Evolutionary conservation across 2,113 vertebrate genomes (phyloP).

Genomic region (Neoarius graeffei): DNA sequence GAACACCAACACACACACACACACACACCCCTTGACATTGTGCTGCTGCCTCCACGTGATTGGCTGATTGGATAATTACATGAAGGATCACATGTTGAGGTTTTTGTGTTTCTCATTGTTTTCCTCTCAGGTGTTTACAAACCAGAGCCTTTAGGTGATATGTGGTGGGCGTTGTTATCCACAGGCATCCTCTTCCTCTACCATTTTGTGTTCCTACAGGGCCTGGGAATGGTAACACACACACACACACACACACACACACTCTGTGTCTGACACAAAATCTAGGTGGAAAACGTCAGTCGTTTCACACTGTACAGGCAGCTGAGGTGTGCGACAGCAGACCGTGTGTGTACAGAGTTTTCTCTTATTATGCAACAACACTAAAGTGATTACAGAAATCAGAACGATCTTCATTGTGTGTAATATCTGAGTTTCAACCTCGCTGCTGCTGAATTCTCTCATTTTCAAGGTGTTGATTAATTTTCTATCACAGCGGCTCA

Average conservation of each 20-base stretch:
- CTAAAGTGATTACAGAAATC: no score
- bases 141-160: slow-evolving; percentile 88
- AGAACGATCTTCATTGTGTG: background rate
- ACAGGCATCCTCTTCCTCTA: slow-evolving; percentile 96
- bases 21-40: background rate
- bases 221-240: slow-evolving; percentile 90
- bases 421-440: background rate
- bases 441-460: no score
- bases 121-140: slow-evolving; percentile 84
- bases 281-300: background rate
- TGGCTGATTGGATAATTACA: background rate
- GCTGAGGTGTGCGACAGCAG: background rate
- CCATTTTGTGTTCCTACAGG: slow-evolving; percentile 90
- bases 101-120: background rate
- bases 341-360: no score
- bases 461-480: background rate
- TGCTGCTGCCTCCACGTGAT: background rate
- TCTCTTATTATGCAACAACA: no score
- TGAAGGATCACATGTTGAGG: background rate
- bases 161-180: slow-evolving; percentile 93
- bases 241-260: slow-evolving; percentile 4
- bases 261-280: background rate
- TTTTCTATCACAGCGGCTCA: background rate
- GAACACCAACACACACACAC: background rate
- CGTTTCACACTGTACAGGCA: background rate